Evolutionary conservation across 2,797 vertebrate genomes (phyloP), one percentile per base, ranked within the genome.

Genomic region (Melanotaenia parkinsoni): DNA sequence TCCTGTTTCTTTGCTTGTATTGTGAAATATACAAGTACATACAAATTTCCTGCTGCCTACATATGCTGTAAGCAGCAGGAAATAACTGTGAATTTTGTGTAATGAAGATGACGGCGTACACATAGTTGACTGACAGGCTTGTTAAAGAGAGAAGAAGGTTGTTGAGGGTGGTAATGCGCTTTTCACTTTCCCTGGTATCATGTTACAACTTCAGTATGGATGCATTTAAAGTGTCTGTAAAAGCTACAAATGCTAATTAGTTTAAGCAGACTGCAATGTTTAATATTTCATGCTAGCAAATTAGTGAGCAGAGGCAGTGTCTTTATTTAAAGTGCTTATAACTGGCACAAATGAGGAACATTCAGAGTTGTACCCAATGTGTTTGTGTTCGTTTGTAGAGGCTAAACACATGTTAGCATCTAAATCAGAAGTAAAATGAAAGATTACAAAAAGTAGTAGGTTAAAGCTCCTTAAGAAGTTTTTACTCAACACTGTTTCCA

Each of bases 201-300:
- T 54, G 40, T 72, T 62, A 37, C 22, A 77, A 28, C 60, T 12
- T 5, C 45, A 64, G 4, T 56, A 38, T 47, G 28, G 7, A 72
- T 65, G 47, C n/a, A 56, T 75, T 61, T 24, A 35, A 45, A n/a
- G 22, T 51, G 30, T 70, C 63, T 63, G 28, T 33, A 43, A 61
- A 77, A 38, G n/a, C 35, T 63, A n/a, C 35, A 50, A 30, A 70
- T 68, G 35, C 40, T 73, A 69, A 80, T 83, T 22, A 80, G 74
- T 9, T 22, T 8, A 51, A 51, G 47, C 47, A 51, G 47, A 60
- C 51, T 4, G 20, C 2, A 8, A 7, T 74, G 76, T 67, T 87
- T 13, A 75, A 67, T 69, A 70, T 79, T 72, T 81, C 28, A 69
- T 72, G 33, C 33, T 30, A 54, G 57, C 66, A 67, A 40, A 69